These are phyloP conservation scores for Macrocentrus cingulum DNA, from an alignment of 1,140 invertebrate species.

Conservation along the genomic window DNA sequence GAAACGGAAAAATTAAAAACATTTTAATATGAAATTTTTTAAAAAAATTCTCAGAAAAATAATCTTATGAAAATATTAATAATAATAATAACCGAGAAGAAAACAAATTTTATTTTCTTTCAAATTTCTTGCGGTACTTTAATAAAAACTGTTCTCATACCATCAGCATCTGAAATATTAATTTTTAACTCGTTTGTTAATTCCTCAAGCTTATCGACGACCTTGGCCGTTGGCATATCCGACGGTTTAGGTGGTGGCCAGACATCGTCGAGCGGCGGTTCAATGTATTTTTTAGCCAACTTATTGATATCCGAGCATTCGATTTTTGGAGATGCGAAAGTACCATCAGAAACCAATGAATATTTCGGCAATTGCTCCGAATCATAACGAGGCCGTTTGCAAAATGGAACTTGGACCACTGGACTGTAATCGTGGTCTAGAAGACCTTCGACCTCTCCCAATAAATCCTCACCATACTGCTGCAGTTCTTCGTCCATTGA, in stretches of 20 bases:
- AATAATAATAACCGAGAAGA: too few species aligned
- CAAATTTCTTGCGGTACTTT: conserved; percentile 47
- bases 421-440: conserved; percentile 58
- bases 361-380: conserved; percentile 33
- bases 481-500: conserved; percentile 52
- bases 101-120: conserved; percentile 2
- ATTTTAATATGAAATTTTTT: background rate
- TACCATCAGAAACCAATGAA: conserved; percentile 32
- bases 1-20: background rate
- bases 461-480: conserved; percentile 51
- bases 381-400: conserved; percentile 45
- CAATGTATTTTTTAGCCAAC: conserved; percentile 43
- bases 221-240: conserved; percentile 27
- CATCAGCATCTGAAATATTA: conserved; percentile 49
- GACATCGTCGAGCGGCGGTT: conserved; percentile 53
- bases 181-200: conserved; percentile 49
- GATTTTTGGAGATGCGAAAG: conserved; percentile 29
- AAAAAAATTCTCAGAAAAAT: conserved; percentile 2
- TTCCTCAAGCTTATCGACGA: conserved; percentile 42
- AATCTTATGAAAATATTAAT: conserved; percentile 7
- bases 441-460: conserved; percentile 48
- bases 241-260: conserved; percentile 53
- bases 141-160: conserved; percentile 47
- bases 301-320: conserved; percentile 30
- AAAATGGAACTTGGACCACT: conserved; percentile 42